phyloP scores from a whole-genome alignment of 2,888 invertebrate species.

The Callinectes sapidus region DNA sequence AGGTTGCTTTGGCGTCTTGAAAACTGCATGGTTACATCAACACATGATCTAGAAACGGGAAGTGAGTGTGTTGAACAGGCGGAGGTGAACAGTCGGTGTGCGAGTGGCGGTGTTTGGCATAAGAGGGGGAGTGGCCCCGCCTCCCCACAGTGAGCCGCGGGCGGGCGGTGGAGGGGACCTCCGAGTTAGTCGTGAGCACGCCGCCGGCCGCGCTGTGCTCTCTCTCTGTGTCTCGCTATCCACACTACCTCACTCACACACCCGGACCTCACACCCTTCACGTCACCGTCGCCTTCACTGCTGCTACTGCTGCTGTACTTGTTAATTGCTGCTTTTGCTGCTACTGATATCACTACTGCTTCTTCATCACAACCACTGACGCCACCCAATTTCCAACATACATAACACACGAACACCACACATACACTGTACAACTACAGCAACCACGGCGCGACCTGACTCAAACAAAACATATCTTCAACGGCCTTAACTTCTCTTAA shows the following conservation, averaged over 20 bases:
- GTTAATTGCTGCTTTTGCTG: slow-evolving; percentile 43
- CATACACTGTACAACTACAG: slow-evolving; percentile 18
- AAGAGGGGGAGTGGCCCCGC: slow-evolving; percentile 54
- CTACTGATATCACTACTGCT: slow-evolving; percentile 46
- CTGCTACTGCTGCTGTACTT: slow-evolving; percentile 57
- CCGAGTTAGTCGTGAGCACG: slow-evolving; percentile 68
- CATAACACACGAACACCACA: neutral
- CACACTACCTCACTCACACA: slow-evolving; percentile 69
- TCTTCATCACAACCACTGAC: slow-evolving; percentile 42
- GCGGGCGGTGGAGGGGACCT: slow-evolving; percentile 63
- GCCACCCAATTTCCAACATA: slow-evolving; percentile 38
- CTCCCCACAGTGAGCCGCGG: slow-evolving; percentile 54
- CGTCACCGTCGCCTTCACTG: slow-evolving; percentile 59
- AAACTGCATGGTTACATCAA: neutral
- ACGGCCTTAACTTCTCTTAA: slow-evolving; percentile 56
- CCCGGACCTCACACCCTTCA: slow-evolving; percentile 66
- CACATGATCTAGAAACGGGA: neutral
- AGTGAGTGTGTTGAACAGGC: neutral
- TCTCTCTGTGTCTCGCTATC: slow-evolving; percentile 69
- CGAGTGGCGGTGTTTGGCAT: slow-evolving; percentile 45
- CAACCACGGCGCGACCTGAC: slow-evolving; percentile 61
- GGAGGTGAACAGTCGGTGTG: slow-evolving; percentile 11
- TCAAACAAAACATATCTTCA: slow-evolving; percentile 64
- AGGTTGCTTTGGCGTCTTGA: neutral
- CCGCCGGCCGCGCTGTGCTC: slow-evolving; percentile 68